Percentiles rank a stretch among this genome's conserved stretches.
Evolutionary conservation across 2,113 vertebrate species (phyloP).

Genomic region (Chloroceryle aenea): DNA sequence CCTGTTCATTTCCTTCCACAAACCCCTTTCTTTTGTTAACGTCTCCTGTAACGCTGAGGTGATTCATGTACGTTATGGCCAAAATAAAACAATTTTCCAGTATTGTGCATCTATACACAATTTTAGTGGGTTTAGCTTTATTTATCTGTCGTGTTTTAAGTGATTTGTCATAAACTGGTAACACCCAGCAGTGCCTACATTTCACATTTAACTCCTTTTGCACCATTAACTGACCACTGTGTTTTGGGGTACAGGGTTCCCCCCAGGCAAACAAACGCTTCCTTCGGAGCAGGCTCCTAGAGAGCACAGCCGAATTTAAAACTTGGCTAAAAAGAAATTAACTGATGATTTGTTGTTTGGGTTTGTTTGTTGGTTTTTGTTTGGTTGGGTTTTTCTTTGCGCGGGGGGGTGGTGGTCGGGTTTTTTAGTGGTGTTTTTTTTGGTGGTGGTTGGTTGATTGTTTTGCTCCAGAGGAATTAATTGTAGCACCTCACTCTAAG

Average conservation of each 20-base stretch:
- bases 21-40: neutral
- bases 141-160: neutral
- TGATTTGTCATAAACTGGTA: no score
- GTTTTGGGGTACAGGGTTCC: neutral
- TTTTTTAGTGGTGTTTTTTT: neutral
- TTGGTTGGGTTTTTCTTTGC: no score
- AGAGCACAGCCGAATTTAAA: neutral
- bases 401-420: no score
- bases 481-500: no score
- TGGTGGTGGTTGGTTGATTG: neutral
- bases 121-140: neutral
- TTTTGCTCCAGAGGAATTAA: neutral
- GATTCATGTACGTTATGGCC: neutral
- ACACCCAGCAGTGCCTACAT: no score
- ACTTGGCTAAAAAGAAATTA: rapidly evolving
- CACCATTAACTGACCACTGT: neutral
- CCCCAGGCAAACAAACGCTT: neutral
- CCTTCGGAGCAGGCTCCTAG: neutral
- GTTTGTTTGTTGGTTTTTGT: neutral
- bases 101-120: rapidly evolving
- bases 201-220: neutral
- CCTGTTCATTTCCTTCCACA: neutral
- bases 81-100: neutral
- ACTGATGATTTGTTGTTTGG: neutral
- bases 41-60: neutral